Evolutionary conservation across 2,113 vertebrate species (phyloP).

Genomic region (Bucco capensis): DNA sequence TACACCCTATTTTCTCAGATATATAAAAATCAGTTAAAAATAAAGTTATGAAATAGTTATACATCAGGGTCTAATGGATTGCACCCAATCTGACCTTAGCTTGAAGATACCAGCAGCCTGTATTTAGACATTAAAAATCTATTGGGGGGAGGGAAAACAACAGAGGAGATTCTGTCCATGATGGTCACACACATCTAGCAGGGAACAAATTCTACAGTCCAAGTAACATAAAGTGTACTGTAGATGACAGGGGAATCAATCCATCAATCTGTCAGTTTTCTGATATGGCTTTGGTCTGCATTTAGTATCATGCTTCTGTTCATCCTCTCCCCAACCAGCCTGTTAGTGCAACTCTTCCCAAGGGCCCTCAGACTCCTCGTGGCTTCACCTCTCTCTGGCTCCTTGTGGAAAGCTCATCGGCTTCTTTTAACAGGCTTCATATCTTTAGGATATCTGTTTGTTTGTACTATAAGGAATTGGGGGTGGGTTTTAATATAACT

Average conservation of each 20-base stretch:
- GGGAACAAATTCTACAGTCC: background rate
- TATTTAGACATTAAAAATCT: background rate
- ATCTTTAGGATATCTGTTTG: slow-evolving; percentile 4
- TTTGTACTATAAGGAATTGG: slow-evolving; percentile 52
- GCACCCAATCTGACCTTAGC: background rate
- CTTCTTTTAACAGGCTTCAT: slow-evolving; percentile 57
- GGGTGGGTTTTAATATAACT: background rate
- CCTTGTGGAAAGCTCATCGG: slow-evolving; percentile 38
- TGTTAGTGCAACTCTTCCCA: slow-evolving; percentile 52
- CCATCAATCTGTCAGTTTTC: background rate
- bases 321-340: slow-evolving; percentile 15
- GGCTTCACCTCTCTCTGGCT: slow-evolving; percentile 41
- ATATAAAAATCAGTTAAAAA: background rate
- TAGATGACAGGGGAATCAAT: background rate
- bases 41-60: background rate
- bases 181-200: background rate
- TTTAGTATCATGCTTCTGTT: background rate
- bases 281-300: background rate
- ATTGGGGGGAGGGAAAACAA: background rate
- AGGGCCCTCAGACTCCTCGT: slow-evolving; percentile 20
- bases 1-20: background rate
- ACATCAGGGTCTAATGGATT: background rate
- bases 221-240: background rate
- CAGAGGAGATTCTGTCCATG: background rate
- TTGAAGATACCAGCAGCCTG: background rate